phyloP scores from a whole-genome alignment of 2,113 vertebrate species.

The Marcusenius ussheri region DNA sequence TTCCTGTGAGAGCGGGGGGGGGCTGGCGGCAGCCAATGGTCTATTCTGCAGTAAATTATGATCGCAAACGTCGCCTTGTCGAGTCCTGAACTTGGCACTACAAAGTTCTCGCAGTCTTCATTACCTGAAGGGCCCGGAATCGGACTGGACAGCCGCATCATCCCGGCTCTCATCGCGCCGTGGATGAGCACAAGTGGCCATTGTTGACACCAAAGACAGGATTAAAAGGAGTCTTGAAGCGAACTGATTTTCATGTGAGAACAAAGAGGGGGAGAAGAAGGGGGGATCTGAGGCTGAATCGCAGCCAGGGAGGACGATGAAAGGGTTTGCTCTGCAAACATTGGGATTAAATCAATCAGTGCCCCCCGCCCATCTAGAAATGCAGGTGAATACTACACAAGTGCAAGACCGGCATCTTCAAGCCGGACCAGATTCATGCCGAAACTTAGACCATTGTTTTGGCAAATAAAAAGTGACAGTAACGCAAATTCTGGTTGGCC shows the following conservation, averaged over 20 bases:
- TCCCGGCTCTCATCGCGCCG: slow-evolving; percentile 92
- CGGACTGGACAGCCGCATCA: slow-evolving; percentile 98
- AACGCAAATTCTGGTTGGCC: slow-evolving; percentile 22
- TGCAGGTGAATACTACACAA: slow-evolving; percentile 56
- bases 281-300: slow-evolving; percentile 72
- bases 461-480: not conserved
- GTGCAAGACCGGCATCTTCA: not conserved
- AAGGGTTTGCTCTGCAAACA: slow-evolving; percentile 81
- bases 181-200: slow-evolving; percentile 96
- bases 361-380: slow-evolving; percentile 56
- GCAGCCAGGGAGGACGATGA: slow-evolving; percentile 88
- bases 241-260: slow-evolving; percentile 99
- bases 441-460: not conserved
- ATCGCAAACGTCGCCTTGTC: slow-evolving; percentile 98
- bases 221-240: slow-evolving; percentile 98
- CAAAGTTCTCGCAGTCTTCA: slow-evolving; percentile 80
- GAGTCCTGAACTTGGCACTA: slow-evolving; percentile 87
- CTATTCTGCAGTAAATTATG: slow-evolving; percentile 97
- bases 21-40: slow-evolving; percentile 71
- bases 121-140: slow-evolving; percentile 99
- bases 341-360: slow-evolving; percentile 88
- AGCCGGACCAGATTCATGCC: not conserved
- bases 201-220: slow-evolving; percentile 98
- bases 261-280: slow-evolving; percentile 67
- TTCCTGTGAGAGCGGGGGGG: slow-evolving; percentile 47